Base-by-base conservation (phyloP, 2,797 vertebrate genomes). In the Leptoclinus maculatus region DNA sequence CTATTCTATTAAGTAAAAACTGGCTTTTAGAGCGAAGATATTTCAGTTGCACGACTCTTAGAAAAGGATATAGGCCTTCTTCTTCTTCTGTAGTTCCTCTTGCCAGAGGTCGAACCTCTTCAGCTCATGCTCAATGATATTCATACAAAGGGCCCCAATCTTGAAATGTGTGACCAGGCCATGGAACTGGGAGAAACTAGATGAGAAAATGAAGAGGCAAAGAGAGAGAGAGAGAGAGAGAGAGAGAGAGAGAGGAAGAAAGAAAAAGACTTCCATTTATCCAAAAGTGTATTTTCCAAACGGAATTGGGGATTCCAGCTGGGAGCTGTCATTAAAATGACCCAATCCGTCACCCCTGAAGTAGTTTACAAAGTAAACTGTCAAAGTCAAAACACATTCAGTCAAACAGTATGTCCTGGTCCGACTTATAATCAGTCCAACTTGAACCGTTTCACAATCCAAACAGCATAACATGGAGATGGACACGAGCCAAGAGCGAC, bases 31-130 rank as follows among this genome's bases (percentile, higher is more conserved):
- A 39, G 11, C 2, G 14, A 10, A 39, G 25, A n/a, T 1, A 36
- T 3, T n/a, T 23, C 38, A 11, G 11, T 2, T 9, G 21, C n/a
- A 19, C 9, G 23, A 39, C 29, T 67, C 32, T 27, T 9, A 17
- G 29, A 27, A 94, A 97, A 97, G 97, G 97, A 99, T 98, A 98
- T 98, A 96, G 85, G 96, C 96, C 90, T 96, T 96, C 90, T 97
- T 97, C 92, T 99, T 99, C 91, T 97, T 97, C 91, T 96, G 95
- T 78, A 98, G 94, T 82, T 99, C 97, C 25, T 99, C 97, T 78
- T 97, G 97, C 97, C 97, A 98, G 74, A 98, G 96, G 79, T 97
- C 97, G 11, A 95, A 97, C 85, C 97, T 96, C 95, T 97, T 98
- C 92, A 98, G 94, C 84, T 99, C 97, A 53, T 98, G 97, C 83